A percentile compares a stretch with the other conserved stretches of the same genome.
Conservation (phyloP, 2,797 vertebrate species). For the Pteronotus mesoamericanus region DNA sequence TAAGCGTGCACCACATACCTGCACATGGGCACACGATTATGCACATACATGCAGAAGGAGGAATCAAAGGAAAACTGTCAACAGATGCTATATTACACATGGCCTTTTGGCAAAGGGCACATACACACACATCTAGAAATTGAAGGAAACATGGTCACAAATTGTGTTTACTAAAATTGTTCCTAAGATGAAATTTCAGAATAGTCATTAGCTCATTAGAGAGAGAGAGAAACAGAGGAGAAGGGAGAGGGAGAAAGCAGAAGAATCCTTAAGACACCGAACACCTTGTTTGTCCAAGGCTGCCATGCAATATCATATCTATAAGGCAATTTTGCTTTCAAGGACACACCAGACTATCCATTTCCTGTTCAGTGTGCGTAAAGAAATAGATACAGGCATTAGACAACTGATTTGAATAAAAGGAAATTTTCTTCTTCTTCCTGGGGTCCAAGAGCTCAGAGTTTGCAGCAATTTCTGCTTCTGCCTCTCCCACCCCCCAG, state of each 20-base stretch:
- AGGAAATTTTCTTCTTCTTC: slow-evolving; percentile 40
- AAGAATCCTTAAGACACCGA: slow-evolving; percentile 3
- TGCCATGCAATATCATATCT: slow-evolving; percentile 6
- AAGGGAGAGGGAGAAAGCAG: neutral
- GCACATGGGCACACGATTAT: neutral
- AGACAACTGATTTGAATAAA: slow-evolving; percentile 38
- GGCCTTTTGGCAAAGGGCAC: neutral
- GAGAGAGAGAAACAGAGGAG: neutral
- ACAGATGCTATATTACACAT: neutral
- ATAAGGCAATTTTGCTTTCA: slow-evolving; percentile 56
- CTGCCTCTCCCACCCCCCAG: neutral
- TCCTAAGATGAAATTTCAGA: slow-evolving; percentile 58
- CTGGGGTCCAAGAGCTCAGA: neutral
- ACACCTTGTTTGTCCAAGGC: slow-evolving; percentile 26
- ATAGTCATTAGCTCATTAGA: slow-evolving; percentile 12
- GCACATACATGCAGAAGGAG: neutral
- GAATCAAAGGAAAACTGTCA: neutral
- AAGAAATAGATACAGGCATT: slow-evolving; percentile 52
- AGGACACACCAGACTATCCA: slow-evolving; percentile 3
- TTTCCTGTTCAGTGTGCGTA: slow-evolving; percentile 49
- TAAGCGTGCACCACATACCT: neutral
- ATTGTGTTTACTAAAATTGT: slow-evolving; percentile 30
- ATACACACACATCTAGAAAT: neutral
- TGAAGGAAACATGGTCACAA: slow-evolving; percentile 7
- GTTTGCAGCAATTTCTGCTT: slow-evolving; percentile 33